Evolutionary conservation across 2,888 invertebrate species (phyloP).

Genomic region (Penaeus monodon): DNA sequence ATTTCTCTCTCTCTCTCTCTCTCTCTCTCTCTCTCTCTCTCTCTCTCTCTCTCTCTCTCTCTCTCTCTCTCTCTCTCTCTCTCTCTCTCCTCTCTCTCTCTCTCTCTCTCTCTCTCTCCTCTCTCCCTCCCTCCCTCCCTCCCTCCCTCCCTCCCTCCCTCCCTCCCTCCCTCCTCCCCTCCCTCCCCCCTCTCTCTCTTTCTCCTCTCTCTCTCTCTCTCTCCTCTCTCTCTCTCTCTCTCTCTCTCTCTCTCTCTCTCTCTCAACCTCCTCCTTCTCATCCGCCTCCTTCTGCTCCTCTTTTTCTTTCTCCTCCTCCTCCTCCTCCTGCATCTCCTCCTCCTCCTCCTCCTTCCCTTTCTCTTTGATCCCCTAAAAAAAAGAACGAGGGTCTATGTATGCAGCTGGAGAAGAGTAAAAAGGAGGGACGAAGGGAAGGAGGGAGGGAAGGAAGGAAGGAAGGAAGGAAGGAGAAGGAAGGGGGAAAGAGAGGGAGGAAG

Average conservation of each 20-base stretch:
- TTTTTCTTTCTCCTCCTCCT: background rate
- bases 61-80: too few species aligned
- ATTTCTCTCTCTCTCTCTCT: too few species aligned
- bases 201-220: background rate
- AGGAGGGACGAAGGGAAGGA: background rate
- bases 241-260: background rate
- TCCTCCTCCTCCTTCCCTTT: too few species aligned
- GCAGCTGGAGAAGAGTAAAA: background rate
- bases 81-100: too few species aligned
- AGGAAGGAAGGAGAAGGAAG: conserved; percentile 3
- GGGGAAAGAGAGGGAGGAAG: background rate
- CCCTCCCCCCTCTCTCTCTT: background rate
- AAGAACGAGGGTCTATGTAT: background rate
- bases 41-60: too few species aligned
- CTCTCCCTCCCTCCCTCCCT: too few species aligned
- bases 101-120: too few species aligned
- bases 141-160: too few species aligned
- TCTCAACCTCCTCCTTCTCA: too few species aligned
- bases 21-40: too few species aligned
- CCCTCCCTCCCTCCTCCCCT: too few species aligned
- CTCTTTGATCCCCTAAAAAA: background rate
- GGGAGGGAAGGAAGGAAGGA: background rate
- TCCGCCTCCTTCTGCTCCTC: too few species aligned
- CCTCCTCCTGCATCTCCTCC: background rate
- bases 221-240: background rate